phyloP scores from a whole-genome alignment of 2,888 invertebrate genomes.

The Baccha elongata region DNA sequence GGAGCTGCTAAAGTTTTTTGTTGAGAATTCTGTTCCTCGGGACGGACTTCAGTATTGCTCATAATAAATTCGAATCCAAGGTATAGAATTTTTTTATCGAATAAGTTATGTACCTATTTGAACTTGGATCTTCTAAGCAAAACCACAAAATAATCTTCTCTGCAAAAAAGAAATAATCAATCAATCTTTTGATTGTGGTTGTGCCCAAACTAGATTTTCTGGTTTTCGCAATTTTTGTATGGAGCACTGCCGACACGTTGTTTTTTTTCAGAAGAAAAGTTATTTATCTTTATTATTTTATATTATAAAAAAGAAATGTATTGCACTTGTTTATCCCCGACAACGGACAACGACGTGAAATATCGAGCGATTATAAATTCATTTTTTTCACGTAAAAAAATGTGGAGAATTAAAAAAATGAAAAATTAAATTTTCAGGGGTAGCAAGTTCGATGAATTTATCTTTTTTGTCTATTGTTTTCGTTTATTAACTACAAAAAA shows the following conservation, averaged over 20 bases:
- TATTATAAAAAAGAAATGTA: slow-evolving; percentile 1
- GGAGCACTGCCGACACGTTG: not conserved
- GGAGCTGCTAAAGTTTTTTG: slow-evolving; percentile 16
- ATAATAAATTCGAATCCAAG: slow-evolving; percentile 39
- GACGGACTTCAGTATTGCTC: slow-evolving; percentile 37
- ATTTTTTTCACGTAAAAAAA: slow-evolving; percentile 32
- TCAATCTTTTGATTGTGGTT: slow-evolving; percentile 29
- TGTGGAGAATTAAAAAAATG: not conserved
- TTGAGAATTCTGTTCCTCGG: slow-evolving; percentile 33
- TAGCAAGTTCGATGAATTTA: not conserved
- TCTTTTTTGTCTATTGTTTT: not conserved
- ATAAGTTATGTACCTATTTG: not conserved
- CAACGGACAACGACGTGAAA: not conserved
- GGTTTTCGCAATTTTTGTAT: slow-evolving; percentile 28
- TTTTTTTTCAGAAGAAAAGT: not conserved
- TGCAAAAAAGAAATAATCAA: slow-evolving; percentile 47
- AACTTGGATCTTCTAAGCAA: not conserved
- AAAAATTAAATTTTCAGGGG: slow-evolving; percentile 26
- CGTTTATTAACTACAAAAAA: too few species aligned
- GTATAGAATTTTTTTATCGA: not conserved
- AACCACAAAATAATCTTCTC: not conserved
- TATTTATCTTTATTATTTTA: not conserved
- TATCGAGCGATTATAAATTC: slow-evolving; percentile 54
- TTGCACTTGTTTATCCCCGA: slow-evolving; percentile 21
- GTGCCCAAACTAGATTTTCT: slow-evolving; percentile 55